Percentiles rank a stretch among this genome's conserved stretches.
phyloP scores from a whole-genome alignment of 2,113 vertebrate species.

The Perca flavescens region DNA sequence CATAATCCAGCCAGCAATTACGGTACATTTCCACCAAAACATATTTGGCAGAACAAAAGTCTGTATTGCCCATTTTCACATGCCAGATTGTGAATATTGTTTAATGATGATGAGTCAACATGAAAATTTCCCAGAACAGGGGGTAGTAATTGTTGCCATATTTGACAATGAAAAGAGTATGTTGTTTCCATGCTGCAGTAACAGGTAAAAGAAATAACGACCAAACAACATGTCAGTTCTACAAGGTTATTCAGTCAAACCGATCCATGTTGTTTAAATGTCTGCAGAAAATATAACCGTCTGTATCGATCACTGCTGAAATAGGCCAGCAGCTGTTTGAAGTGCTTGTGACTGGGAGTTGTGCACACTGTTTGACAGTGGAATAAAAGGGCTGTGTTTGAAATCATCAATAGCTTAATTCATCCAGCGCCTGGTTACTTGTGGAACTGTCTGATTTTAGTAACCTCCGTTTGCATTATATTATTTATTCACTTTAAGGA shows the following conservation, averaged over 20 bases:
- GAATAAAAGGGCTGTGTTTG: background rate
- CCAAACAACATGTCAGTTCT: background rate
- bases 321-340: background rate
- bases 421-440: background rate
- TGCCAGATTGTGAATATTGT: background rate
- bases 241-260: background rate
- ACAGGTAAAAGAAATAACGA: background rate
- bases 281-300: background rate
- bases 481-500: constrained; percentile 3
- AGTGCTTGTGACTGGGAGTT: background rate
- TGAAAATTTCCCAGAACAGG: background rate
- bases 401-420: constrained; percentile 7
- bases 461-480: constrained; percentile 19
- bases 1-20: background rate
- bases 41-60: background rate
- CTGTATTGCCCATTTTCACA: background rate
- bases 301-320: background rate
- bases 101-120: background rate
- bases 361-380: background rate
- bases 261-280: background rate
- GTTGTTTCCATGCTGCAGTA: background rate
- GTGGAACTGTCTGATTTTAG: background rate
- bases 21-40: background rate
- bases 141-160: background rate
- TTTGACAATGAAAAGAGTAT: background rate